phyloP scores from a whole-genome alignment of 2,888 invertebrate species.

The Sabatieria punctata region DNA sequence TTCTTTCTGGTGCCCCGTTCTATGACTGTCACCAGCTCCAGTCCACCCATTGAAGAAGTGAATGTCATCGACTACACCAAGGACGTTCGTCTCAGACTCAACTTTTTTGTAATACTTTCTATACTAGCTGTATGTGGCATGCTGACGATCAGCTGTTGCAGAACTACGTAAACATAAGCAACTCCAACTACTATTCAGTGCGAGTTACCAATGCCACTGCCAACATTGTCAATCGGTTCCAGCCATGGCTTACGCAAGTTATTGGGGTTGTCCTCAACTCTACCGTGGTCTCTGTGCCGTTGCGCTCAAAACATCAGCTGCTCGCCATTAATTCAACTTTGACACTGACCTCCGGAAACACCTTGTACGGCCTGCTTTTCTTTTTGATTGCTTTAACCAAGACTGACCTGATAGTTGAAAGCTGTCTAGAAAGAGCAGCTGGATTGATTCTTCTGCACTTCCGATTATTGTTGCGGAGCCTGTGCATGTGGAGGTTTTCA shows the following conservation, averaged over 20 bases:
- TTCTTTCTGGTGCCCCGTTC: conserved; percentile 29
- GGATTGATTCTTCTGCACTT: no score
- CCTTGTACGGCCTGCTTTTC: conserved; percentile 3
- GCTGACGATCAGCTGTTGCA: background rate
- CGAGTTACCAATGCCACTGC: background rate
- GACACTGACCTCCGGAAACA: background rate
- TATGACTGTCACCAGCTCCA: conserved; percentile 15
- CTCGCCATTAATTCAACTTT: background rate
- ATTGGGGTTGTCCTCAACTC: background rate
- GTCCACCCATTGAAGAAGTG: background rate
- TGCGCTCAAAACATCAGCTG: background rate
- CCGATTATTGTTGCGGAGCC: no score
- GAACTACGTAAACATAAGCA: background rate
- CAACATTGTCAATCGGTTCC: background rate
- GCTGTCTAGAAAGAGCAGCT: no score
- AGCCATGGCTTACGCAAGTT: background rate
- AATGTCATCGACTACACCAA: conserved; percentile 12
- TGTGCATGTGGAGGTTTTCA: no score
- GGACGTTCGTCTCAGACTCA: conserved; percentile 9
- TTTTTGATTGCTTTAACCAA: no score
- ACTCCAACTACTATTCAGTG: conserved; percentile 5
- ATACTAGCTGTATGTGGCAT: no score
- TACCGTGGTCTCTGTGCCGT: background rate
- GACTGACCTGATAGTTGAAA: no score
- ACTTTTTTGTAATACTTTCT: conserved; percentile 1